Evolutionary conservation across 2,888 invertebrate species (phyloP).

Genomic region (Spodoptera littoralis): DNA sequence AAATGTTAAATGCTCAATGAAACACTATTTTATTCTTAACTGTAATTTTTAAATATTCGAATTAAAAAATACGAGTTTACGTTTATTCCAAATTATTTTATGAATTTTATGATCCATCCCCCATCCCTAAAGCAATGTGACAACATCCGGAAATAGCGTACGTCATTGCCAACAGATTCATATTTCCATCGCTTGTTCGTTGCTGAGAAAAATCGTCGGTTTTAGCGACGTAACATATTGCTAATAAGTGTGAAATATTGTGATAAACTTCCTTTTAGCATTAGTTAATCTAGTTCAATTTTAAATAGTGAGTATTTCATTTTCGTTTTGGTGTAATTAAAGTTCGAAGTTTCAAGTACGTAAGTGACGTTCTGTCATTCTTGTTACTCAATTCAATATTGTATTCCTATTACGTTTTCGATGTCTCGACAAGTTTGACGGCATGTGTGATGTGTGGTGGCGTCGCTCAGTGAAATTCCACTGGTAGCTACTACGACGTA

Average conservation of each 20-base stretch:
- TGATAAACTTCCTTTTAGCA: conserved; percentile 83
- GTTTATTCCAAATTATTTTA: no score
- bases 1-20: no score
- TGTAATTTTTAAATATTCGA: no score
- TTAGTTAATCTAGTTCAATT: conserved; percentile 85
- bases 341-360: conserved; percentile 74
- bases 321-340: conserved; percentile 64
- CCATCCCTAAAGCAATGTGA: conserved; percentile 63
- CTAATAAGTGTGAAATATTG: conserved; percentile 83
- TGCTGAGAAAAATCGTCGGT: conserved; percentile 77
- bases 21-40: no score
- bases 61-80: no score
- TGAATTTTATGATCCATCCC: conserved; percentile 26
- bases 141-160: conserved; percentile 85
- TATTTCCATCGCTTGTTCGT: conserved; percentile 74
- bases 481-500: conserved; percentile 66
- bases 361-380: conserved; percentile 84
- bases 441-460: conserved; percentile 58
- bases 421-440: conserved; percentile 62
- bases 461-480: conserved; percentile 56
- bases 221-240: conserved; percentile 82
- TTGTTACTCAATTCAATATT: conserved; percentile 84
- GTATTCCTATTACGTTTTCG: conserved; percentile 72
- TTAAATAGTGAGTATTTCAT: conserved; percentile 83
- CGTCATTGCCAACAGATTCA: conserved; percentile 88